These are phyloP conservation scores for Acronicta alni DNA, from an alignment of 2,888 invertebrate species.

Conservation along the genomic window DNA sequence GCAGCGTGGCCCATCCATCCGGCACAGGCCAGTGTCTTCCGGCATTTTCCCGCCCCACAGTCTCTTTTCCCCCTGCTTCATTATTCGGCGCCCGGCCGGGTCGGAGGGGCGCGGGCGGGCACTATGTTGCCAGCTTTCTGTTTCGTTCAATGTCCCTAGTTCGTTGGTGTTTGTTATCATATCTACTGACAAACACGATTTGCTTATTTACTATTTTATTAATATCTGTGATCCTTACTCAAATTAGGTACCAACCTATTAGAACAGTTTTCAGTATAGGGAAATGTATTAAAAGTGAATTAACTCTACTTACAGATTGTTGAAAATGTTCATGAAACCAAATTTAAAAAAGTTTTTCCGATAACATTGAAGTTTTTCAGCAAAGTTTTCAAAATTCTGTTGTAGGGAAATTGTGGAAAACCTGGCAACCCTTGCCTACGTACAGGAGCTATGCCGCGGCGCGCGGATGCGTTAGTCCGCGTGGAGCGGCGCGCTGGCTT, in stretches of 20 bases:
- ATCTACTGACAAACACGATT: background rate
- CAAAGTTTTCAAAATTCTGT: slow-evolving; percentile 1
- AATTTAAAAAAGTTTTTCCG: background rate
- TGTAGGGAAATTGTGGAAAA: slow-evolving; percentile 7
- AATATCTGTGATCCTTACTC: too few relatives aligned
- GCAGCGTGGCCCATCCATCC: slow-evolving; percentile 70
- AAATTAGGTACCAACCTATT: background rate
- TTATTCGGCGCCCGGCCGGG: slow-evolving; percentile 78
- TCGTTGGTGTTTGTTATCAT: slow-evolving; percentile 11
- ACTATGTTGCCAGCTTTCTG: slow-evolving; percentile 67
- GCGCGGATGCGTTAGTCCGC: slow-evolving; percentile 79
- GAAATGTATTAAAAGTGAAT: background rate
- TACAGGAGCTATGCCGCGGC: slow-evolving; percentile 55
- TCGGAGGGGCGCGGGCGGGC: slow-evolving; percentile 81
- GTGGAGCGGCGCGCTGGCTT: slow-evolving; percentile 81
- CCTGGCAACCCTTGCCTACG: slow-evolving; percentile 65
- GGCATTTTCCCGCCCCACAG: slow-evolving; percentile 70
- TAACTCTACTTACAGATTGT: background rate
- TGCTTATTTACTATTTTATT: background rate
- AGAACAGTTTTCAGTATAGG: background rate
- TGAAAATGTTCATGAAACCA: background rate
- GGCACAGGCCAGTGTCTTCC: slow-evolving; percentile 76
- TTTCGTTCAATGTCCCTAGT: slow-evolving; percentile 11
- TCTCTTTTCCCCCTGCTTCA: slow-evolving; percentile 75
- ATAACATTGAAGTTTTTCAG: background rate